Evolutionary conservation across 2,888 invertebrate species (phyloP).

Genomic region (Pristionchus fissidentatus): DNA sequence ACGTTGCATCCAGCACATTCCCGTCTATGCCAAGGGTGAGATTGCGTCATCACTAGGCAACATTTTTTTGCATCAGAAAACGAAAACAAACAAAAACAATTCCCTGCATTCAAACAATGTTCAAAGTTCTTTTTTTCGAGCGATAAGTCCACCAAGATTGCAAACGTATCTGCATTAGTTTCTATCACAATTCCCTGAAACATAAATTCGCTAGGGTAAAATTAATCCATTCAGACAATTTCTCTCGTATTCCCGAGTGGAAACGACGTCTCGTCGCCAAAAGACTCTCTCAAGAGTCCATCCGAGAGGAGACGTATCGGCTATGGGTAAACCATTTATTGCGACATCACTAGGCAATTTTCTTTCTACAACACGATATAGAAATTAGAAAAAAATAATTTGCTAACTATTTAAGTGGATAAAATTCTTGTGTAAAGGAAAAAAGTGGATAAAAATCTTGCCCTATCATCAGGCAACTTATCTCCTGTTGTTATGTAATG

Average conservation of each 20-base stretch:
- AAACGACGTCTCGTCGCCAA: constrained; percentile 44
- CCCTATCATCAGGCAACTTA: not conserved
- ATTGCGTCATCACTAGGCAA: too few species aligned
- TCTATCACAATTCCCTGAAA: not conserved
- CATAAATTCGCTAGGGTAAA: not conserved
- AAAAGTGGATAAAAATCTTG: too few species aligned
- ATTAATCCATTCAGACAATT: constrained; percentile 10
- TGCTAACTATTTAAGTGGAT: too few species aligned
- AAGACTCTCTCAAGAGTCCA: constrained; percentile 40
- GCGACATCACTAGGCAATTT: not conserved
- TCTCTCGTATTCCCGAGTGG: constrained; percentile 42
- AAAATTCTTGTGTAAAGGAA: too few species aligned
- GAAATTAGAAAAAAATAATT: not conserved
- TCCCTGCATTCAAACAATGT: too few species aligned
- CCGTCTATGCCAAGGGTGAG: not conserved
- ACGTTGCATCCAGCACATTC: constrained; percentile 38
- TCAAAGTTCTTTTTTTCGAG: too few species aligned
- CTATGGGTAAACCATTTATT: constrained; percentile 24
- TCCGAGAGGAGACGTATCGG: constrained; percentile 18
- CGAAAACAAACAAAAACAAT: not conserved
- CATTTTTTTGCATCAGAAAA: not conserved
- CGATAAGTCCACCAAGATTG: too few species aligned
- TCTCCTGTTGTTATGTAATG: not conserved
- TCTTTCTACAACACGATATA: not conserved
- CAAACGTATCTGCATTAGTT: not conserved